Base-by-base conservation (phyloP, 2,888 invertebrate genomes). In the Escarpia spicata region DNA sequence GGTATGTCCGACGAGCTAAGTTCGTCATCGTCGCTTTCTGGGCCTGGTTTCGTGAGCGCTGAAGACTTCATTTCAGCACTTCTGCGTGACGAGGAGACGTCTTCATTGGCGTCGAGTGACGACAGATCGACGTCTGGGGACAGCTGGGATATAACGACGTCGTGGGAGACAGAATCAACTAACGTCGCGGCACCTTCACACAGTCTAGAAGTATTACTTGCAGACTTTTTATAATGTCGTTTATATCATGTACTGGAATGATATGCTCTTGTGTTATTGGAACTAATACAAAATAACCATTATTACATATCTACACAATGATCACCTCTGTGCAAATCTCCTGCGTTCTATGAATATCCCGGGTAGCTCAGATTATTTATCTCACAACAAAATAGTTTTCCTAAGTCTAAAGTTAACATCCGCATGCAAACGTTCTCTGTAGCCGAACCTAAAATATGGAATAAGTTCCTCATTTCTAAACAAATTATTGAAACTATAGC, bases 31-130 rank as follows among this genome's bases (percentile, higher is more conserved):
- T 75, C 75, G 19, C 26, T 75, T 19, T 75, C 75, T 75, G 75
- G 75, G 75, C 75, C 75, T 75, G 75, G 75, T 26, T 75, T 75
- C 75, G 75, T 75, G 19, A 75, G 75, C n/a, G 75, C 75, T 75
- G 75, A 75, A 75, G 26, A 75, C 75, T 75, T 75, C 26, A 75
- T 75, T 26, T 75, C 75, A 75, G 19, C 19, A n/a, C 19, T 75
- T 75, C 75, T 75, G 3, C 75, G 75, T 75, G 75, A 75, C 26
- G 75, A 75, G n/a, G 75, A 75, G 75, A 75, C 75, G 75, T 75
- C 75, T 19, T 75, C 75, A 26, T 2, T 75, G 75, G 26, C 75
- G n/a, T 75, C 75, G 26, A 75, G n/a, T n/a, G 75, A 75, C 75
- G 75, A 19, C 75, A 75, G n/a, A 3, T 75, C 75, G 75, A 75